Evolutionary conservation across 2,888 invertebrate species (phyloP), one percentile per base, ranked within the genome.

Genomic region (Hedychridium roseum): DNA sequence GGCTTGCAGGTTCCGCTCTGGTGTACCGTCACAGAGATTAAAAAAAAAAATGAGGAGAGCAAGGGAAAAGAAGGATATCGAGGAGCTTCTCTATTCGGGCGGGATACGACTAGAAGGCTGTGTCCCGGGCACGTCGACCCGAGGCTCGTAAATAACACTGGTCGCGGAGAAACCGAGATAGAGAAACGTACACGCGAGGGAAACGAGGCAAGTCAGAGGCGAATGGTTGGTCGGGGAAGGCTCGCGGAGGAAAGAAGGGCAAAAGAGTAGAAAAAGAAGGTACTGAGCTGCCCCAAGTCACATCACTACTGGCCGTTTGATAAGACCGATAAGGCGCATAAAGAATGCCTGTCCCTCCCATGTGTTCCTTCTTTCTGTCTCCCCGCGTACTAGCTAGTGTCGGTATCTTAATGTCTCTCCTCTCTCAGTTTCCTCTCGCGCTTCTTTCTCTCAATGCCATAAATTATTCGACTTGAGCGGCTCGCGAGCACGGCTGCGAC

Each of bases 261-360:
- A 43, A 44, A 35, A 50, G 48, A 49, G 47, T 38, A 5, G 9
- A 17, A 2, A 17, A 6, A 26, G 34, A 15, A 21, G 40, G 40
- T 46, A 47, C 48, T 49, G 52, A 52, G 49, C 43, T 44, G 50
- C 32, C 43, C 50, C 31, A 43, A 54, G 61, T 60, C 67, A 62
- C 68, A 68, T 73, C 71, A 68, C 68, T 68, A 66, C 68, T 53
- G 65, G 62, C 66, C 63, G 60, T 56, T 71, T 66, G 73, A 74
- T 74, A 74, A 74, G 67, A 23, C 65, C 63, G 74, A 74, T 74
- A 74, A 74, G 70, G 31, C 60, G 60, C 57, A 72, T 72, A 73
- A 72, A 74, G 72, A 74, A 74, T 73, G 63, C 63, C 68, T 71
- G 70, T 68, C 66, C 67, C 59, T 62, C 61, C 50, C 57, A n/a